Conservation (phyloP, 2,888 invertebrate species). For the Geotrupes spiniger region DNA sequence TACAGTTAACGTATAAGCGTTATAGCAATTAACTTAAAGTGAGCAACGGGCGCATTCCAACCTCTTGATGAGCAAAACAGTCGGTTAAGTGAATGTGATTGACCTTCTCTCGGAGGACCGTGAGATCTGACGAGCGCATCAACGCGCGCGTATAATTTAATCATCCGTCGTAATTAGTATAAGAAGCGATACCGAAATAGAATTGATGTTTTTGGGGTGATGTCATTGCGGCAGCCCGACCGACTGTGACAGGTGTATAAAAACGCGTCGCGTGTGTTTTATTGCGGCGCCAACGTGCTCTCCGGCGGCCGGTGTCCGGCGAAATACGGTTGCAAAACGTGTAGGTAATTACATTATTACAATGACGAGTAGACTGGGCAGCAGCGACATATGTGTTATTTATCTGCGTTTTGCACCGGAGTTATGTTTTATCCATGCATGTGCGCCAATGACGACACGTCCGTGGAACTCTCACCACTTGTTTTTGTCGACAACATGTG, state of each 20-base stretch:
- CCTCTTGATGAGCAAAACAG: conserved; percentile 7
- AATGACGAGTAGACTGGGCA: conserved; percentile 8
- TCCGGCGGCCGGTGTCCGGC: conserved; percentile 1
- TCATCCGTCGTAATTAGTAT: conserved; percentile 25
- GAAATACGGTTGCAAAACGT: conserved; percentile 5
- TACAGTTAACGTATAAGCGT: conserved; percentile 4
- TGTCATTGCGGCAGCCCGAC: conserved; percentile 9
- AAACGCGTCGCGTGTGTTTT: conserved; percentile 8
- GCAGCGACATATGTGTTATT: conserved; percentile 7
- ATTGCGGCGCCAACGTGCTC: neutral
- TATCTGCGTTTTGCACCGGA: conserved; percentile 6
- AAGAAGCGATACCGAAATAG: conserved; percentile 27
- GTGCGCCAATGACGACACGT: conserved; percentile 13
- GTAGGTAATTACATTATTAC: conserved; percentile 15
- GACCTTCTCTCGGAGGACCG: conserved; percentile 29
- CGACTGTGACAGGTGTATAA: conserved; percentile 8
- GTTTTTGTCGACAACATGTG: conserved; percentile 20
- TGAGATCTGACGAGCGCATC: conserved; percentile 29
- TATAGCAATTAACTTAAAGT: conserved; percentile 7
- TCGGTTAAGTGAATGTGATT: conserved; percentile 25
- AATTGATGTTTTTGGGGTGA: conserved; percentile 24
- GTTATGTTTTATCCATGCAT: conserved; percentile 8
- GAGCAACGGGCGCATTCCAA: conserved; percentile 5
- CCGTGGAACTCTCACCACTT: conserved; percentile 22
- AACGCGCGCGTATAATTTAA: conserved; percentile 30